Evolutionary conservation across 2,888 invertebrate species (phyloP).

Genomic region (Pandemis corylana): DNA sequence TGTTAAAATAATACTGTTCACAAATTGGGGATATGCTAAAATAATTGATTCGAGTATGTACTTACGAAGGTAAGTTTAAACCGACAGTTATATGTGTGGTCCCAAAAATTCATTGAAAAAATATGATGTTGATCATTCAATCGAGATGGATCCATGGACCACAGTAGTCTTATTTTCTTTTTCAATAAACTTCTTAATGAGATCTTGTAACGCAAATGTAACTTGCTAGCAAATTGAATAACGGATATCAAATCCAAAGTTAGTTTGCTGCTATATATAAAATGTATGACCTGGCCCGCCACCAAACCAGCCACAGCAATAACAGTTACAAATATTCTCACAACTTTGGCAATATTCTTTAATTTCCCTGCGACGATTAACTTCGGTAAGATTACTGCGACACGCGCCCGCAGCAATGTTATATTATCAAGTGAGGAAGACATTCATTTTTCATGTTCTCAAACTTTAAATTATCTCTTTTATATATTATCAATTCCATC

Average conservation of each 20-base stretch:
- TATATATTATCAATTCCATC: background rate
- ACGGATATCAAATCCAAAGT: background rate
- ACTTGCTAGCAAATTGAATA: background rate
- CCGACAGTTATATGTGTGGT: slow-evolving; percentile 52
- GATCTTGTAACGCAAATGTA: background rate
- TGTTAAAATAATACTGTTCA: slow-evolving; percentile 64
- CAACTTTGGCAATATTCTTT: background rate
- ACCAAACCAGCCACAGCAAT: slow-evolving; percentile 73
- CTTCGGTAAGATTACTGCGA: background rate
- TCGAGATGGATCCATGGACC: slow-evolving; percentile 26
- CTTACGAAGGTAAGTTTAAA: slow-evolving; percentile 32
- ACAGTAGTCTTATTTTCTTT: background rate
- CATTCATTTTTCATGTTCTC: slow-evolving; percentile 7
- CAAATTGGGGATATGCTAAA: slow-evolving; percentile 74
- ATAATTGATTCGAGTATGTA: slow-evolving; percentile 66
- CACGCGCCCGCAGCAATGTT: background rate
- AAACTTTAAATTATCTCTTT: background rate
- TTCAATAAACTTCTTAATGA: background rate
- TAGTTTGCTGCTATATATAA: background rate
- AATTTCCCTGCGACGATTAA: background rate
- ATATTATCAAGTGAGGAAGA: slow-evolving; percentile 20
- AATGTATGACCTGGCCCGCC: slow-evolving; percentile 45
- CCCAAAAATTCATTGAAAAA: slow-evolving; percentile 47
- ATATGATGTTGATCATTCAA: slow-evolving; percentile 5
- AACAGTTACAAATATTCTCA: slow-evolving; percentile 38